Base-by-base conservation (phyloP, 2,797 vertebrate species). In the Malacoctenus gilli region DNA sequence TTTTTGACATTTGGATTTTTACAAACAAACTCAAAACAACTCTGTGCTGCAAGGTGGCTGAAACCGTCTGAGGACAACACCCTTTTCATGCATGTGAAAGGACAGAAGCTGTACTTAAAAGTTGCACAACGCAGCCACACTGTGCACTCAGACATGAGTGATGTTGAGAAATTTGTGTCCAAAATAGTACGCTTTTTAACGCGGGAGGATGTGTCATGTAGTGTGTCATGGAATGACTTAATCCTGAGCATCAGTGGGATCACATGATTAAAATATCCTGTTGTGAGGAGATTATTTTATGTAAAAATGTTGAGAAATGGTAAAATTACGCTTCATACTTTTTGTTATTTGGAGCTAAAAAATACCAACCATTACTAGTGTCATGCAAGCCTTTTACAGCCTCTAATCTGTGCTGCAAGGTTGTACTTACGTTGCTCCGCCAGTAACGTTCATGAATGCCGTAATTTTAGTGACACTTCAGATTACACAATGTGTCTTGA, bases 51-150 rank as follows among this genome's bases (percentile, higher is more conserved):
- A 68, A 55, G 55, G 63, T 64, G 71, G 48, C 59, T 57, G 55
- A 63, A 59, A 79, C 37, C 31, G 32, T 55, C 59, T 42, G 73
- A 21, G 25, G 61, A 69, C 60, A 55, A 57, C 79, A 55, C 87
- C 84, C 83, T 74, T 35, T 59, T 52, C 36, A 14, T 68, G 58
- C 60, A 67, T 59, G 36, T 65, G 79, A 53, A 57, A 36, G 66
- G 59, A 77, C 38, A 40, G 59, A 80, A 72, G 77, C 79, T 68
- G 59, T 75, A 79, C 53, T 86, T 81, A 71, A 73, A 86, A 60
- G 68, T 91, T 88, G 77, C 87, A 75, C 85, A 91, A 86, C 62
- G 66, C 51, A 42, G 65, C 80, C 79, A 76, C 73, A 74, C 62
- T 62, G 74, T 77, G 60, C 74, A 73, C 73, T 75, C 75, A 85